Evolutionary conservation across 92 coral and sea anemone species (phyloP).

Genomic region (Umimayanthus chanpuru): DNA sequence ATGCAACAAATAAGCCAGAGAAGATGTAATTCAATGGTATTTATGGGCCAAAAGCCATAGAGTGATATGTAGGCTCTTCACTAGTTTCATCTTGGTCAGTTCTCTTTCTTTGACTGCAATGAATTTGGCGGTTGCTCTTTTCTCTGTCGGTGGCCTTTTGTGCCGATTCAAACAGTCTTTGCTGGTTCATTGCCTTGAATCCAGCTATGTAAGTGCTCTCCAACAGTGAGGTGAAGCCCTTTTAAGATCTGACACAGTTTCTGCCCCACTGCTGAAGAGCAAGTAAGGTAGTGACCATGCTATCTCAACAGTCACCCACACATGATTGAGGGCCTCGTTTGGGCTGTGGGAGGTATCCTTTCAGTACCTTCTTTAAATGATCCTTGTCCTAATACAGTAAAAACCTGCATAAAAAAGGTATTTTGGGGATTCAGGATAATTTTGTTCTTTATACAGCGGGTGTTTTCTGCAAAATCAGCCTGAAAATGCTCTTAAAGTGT

Average conservation of each 20-base stretch:
- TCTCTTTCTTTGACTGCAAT: conserved; percentile 43
- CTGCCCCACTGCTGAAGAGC: conserved; percentile 50
- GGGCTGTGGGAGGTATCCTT: conserved; percentile 50
- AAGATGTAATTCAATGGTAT: background rate
- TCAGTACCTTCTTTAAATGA: conserved; percentile 35
- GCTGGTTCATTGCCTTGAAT: conserved; percentile 22
- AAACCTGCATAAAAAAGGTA: no score
- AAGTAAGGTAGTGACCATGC: conserved; percentile 47
- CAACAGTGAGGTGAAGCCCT: conserved; percentile 48
- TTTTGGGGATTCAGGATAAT: no score
- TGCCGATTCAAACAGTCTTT: conserved; percentile 48
- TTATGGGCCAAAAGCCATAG: conserved; percentile 56
- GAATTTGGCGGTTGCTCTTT: conserved; percentile 47
- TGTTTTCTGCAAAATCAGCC: no score
- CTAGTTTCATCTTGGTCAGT: conserved; percentile 35
- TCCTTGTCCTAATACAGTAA: no score
- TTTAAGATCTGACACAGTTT: conserved; percentile 36
- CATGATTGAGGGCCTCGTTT: conserved; percentile 60
- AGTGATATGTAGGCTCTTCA: conserved; percentile 40
- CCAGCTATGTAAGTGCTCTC: conserved; percentile 55
- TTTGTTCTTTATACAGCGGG: no score
- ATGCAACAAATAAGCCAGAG: background rate
- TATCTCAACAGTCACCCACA: conserved; percentile 35
- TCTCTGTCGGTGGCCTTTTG: conserved; percentile 39
- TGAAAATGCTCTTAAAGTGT: no score